A percentile compares a stretch with the other conserved stretches of the same genome.
phyloP scores from a whole-genome alignment of 2,113 vertebrate genomes.

The Pelecanus crispus region DNA sequence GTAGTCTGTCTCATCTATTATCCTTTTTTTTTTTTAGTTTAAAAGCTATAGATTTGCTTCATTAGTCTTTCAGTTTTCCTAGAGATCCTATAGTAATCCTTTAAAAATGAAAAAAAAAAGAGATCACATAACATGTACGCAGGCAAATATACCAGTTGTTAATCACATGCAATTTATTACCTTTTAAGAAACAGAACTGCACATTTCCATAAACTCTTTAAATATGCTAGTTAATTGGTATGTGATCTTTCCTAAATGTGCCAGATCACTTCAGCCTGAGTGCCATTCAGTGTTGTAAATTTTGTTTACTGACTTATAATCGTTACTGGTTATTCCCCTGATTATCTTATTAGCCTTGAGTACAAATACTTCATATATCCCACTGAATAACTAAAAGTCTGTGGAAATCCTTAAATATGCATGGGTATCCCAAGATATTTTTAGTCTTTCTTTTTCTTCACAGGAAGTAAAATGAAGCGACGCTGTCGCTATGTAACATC shows the following conservation, averaged over 20 bases:
- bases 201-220: conserved; percentile 1
- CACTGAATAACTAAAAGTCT: neutral
- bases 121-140: neutral
- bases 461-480: neutral
- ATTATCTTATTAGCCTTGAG: conserved; percentile 17
- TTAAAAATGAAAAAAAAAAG: neutral
- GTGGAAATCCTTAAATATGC: neutral
- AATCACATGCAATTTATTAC: neutral
- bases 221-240: neutral
- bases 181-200: neutral
- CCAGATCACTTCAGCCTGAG: neutral
- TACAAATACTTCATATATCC: neutral
- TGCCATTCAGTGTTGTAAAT: neutral
- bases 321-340: conserved; percentile 11
- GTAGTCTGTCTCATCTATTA: neutral
- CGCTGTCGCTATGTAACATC: neutral
- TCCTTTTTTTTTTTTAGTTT: neutral
- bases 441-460: neutral
- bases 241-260: conserved; percentile 2
- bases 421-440: neutral
- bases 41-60: neutral
- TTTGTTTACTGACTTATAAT: conserved; percentile 14
- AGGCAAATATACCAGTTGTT: neutral
- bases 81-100: neutral
- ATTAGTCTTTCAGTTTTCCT: neutral